phyloP scores from a whole-genome alignment of 2,797 vertebrate species.

The Oreochromis mossambicus region DNA sequence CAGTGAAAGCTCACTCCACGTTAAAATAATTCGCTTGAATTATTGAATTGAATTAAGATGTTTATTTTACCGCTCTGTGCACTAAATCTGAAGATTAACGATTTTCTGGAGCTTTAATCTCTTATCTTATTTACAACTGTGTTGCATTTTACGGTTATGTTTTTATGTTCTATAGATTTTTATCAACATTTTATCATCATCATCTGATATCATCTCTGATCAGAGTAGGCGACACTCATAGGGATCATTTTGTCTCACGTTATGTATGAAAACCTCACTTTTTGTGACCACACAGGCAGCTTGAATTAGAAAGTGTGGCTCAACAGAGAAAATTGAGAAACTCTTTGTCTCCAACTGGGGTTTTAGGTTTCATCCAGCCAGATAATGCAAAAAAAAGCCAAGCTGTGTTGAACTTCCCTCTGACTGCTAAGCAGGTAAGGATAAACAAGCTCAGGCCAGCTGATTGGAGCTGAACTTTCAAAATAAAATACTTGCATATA shows the following conservation, averaged over 20 bases:
- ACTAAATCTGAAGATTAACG: background rate
- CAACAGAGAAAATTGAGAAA: background rate
- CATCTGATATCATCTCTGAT: background rate
- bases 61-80: background rate
- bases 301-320: background rate
- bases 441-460: background rate
- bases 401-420: background rate
- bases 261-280: background rate
- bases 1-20: rapidly evolving
- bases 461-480: background rate
- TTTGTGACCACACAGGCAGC: background rate
- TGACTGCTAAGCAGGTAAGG: background rate
- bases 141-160: background rate
- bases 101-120: background rate
- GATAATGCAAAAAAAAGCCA: background rate
- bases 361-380: background rate
- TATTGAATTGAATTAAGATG: background rate
- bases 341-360: background rate
- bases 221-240: background rate
- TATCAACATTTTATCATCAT: background rate
- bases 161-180: background rate
- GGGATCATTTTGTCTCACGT: background rate
- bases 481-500: background rate
- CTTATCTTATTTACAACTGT: background rate
- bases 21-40: background rate